Conservation (phyloP, 1,140 invertebrate genomes). For the Hyles euphorbiae region DNA sequence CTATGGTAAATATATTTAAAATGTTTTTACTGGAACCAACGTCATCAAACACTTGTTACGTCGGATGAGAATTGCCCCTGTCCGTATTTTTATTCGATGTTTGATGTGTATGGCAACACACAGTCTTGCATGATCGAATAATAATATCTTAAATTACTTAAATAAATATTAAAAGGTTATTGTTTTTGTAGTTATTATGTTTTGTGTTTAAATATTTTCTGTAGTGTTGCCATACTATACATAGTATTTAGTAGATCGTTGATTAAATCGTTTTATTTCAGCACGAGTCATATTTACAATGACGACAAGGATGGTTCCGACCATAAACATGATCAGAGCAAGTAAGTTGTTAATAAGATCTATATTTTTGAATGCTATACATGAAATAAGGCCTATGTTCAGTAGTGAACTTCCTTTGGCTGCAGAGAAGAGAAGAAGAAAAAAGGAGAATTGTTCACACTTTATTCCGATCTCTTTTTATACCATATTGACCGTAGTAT, state of each 20-base stretch:
- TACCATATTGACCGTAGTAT: no score
- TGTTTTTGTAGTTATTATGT: no score
- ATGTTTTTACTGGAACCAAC: constrained; percentile 8
- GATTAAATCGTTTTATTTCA: constrained; percentile 36
- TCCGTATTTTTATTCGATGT: constrained; percentile 25
- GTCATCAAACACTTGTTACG: constrained; percentile 29
- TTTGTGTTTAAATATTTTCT: no score
- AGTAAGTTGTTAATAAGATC: constrained; percentile 44
- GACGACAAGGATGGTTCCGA: constrained; percentile 72
- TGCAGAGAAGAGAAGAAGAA: no score
- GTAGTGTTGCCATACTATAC: not conserved
- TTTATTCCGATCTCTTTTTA: no score
- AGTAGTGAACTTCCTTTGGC: no score
- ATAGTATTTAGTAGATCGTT: not conserved
- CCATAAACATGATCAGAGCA: constrained; percentile 73
- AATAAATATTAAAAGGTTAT: no score
- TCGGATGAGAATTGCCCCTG: constrained; percentile 53
- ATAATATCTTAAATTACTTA: no score
- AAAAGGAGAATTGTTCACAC: no score
- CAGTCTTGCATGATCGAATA: constrained; percentile 17
- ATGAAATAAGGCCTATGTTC: no score
- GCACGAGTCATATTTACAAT: constrained; percentile 64
- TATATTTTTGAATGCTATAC: constrained; percentile 4
- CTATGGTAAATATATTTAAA: not conserved
- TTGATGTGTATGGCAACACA: constrained; percentile 28